Base-by-base conservation (phyloP, 64 coral and sea anemone species). In the Anthopleura sola region DNA sequence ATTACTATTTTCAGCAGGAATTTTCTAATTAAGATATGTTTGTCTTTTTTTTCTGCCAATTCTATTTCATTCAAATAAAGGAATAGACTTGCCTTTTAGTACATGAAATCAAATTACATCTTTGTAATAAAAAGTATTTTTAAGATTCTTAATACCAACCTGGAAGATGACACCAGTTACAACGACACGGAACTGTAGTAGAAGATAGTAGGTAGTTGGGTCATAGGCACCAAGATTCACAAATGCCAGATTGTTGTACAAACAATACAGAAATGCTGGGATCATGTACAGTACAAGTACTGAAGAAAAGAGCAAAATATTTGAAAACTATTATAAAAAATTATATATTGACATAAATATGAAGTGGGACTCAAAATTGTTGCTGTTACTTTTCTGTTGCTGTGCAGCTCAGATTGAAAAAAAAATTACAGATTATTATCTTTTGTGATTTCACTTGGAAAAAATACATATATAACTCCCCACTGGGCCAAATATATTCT, bases 201-300 rank as follows among this genome's bases (percentile, higher is more conserved):
- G 81, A 37, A 98, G 84, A 78, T 79, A 98, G 51, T 98, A 98
- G 0, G 96, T 94, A 19, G 96, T 98, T 57, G 96, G 96, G 47
- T 94, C 96, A 85, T 98, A 98, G 5, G 90, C 88, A 75, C 89
- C 80, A 34, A 98, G 80, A 75, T 98, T 98, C 66, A 98, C 92
- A 89, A 98, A 98, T 3, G 96, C 95, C 78, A 98, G 85, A 57
- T 98, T 98, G 92, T 98, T 98, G 60, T 98, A 98, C 51, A 98
- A 83, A 60, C 96, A 98, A 82, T 98, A 98, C 44, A 98, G 56
- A 37, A 98, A 98, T 3, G 96, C 80, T 36, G 96, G 96, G 0
- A 98, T 88, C 85, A 98, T 37, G 34, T 98, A 98, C 29, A 98
- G 89, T 1, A 88, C n/a, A 78, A 98, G 75, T 32, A 98, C 96